phyloP scores from a whole-genome alignment of 2,113 vertebrate genomes.

The Cebidichthys violaceus region DNA sequence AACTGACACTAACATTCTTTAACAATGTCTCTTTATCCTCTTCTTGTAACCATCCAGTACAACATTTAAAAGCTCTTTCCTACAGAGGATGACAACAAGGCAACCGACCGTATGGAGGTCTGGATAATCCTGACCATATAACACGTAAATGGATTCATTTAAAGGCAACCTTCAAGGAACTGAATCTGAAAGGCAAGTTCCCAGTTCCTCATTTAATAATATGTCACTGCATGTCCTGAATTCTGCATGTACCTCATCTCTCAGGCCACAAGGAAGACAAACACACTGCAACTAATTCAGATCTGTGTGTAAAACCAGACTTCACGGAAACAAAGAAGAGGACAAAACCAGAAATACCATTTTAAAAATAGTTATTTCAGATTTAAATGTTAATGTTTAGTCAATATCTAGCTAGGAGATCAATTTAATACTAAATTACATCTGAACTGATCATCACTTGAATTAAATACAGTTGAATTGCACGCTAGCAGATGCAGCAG shows the following conservation, averaged over 20 bases:
- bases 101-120: neutral
- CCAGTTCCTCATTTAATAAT: constrained; percentile 85
- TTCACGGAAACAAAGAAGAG: neutral
- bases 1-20: neutral
- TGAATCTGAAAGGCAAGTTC: constrained; percentile 86
- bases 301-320: neutral
- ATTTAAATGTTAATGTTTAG: neutral
- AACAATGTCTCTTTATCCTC: neutral
- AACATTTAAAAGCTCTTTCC: neutral
- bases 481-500: neutral
- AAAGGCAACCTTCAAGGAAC: constrained; percentile 82
- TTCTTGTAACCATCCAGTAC: neutral
- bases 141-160: constrained; percentile 70
- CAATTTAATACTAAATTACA: neutral
- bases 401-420: neutral
- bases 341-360: neutral
- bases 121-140: constrained; percentile 57
- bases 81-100: neutral
- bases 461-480: neutral
- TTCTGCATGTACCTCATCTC: constrained; percentile 42
- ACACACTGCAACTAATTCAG: neutral
- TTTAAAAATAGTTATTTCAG: neutral
- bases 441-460: neutral
- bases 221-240: constrained; percentile 48
- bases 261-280: constrained; percentile 38